Evolutionary conservation across 2,888 invertebrate genomes (phyloP).

Genomic region (Drosophila emarginata): DNA sequence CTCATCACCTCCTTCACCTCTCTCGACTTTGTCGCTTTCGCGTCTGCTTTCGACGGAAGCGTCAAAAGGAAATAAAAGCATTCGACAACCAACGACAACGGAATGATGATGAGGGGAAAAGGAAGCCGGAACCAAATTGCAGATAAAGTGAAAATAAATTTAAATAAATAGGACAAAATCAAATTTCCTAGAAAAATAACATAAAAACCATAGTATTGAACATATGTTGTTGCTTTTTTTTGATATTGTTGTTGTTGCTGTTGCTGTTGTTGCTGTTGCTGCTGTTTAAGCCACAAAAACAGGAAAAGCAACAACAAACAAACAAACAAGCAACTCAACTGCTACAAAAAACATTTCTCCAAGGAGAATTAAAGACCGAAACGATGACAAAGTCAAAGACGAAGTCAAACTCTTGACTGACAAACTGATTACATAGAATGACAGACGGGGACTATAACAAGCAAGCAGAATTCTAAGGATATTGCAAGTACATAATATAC

Average conservation of each 20-base stretch:
- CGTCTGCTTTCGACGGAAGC: conserved; percentile 48
- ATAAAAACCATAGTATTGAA: conserved; percentile 1
- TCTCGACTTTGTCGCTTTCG: background rate
- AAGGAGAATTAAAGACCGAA: background rate
- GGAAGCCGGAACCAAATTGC: conserved; percentile 45
- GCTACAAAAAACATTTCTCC: background rate
- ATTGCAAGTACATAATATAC: background rate
- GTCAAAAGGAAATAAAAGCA: conserved; percentile 60
- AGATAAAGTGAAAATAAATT: conserved; percentile 72
- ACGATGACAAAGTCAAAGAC: conserved; percentile 10
- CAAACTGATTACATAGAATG: conserved; percentile 7
- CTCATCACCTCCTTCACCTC: background rate
- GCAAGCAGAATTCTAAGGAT: background rate
- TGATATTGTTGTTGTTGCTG: background rate
- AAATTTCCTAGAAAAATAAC: conserved; percentile 49
- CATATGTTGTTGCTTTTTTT: too few species aligned
- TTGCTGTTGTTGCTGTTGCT: background rate
- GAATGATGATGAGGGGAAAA: conserved; percentile 4
- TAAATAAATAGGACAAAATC: conserved; percentile 67
- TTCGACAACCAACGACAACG: conserved; percentile 42
- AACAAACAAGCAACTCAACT: background rate
- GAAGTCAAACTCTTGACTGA: conserved; percentile 1
- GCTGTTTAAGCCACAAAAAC: background rate
- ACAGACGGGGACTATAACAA: background rate
- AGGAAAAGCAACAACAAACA: background rate